Percentiles rank a stretch among this genome's conserved stretches.
Conservation (phyloP, 1,140 invertebrate species). For the Tetragonula clypearis region DNA sequence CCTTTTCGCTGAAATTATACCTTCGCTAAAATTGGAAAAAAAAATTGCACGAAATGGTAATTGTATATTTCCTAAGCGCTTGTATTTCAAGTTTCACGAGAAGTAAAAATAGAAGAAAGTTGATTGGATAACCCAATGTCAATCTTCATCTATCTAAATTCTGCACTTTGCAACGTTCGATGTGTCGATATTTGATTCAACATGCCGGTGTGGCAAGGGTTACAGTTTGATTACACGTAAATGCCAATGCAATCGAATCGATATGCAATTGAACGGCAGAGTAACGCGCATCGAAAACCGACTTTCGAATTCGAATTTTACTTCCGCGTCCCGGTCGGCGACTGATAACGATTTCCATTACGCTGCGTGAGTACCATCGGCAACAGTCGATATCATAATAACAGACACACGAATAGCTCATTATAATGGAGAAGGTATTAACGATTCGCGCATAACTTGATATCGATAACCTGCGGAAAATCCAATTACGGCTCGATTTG, state of each 20-base stretch:
- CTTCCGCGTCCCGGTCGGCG: background rate
- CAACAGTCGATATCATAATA: slow-evolving; percentile 37
- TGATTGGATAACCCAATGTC: too few relatives aligned
- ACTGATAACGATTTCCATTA: slow-evolving; percentile 53
- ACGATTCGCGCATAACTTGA: slow-evolving; percentile 29
- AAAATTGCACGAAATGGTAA: too few relatives aligned
- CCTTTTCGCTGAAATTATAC: too few relatives aligned
- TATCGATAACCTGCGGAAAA: slow-evolving; percentile 55
- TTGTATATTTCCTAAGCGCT: too few relatives aligned
- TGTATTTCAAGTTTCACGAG: too few relatives aligned
- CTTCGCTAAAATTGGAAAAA: too few relatives aligned
- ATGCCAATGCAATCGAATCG: background rate
- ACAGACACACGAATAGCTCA: slow-evolving; percentile 15
- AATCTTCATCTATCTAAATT: too few relatives aligned
- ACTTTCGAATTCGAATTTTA: background rate
- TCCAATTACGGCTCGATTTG: slow-evolving; percentile 49
- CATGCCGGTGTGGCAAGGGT: background rate
- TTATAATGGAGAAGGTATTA: slow-evolving; percentile 20
- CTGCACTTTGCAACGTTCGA: too few relatives aligned
- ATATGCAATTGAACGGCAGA: background rate
- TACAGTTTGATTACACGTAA: background rate
- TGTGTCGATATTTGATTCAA: too few relatives aligned
- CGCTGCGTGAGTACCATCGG: slow-evolving; percentile 35
- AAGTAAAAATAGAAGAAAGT: too few relatives aligned
- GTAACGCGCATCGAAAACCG: too few relatives aligned